Conservation (phyloP, 2,797 vertebrate species). For the Steatocranus sp. region DNA sequence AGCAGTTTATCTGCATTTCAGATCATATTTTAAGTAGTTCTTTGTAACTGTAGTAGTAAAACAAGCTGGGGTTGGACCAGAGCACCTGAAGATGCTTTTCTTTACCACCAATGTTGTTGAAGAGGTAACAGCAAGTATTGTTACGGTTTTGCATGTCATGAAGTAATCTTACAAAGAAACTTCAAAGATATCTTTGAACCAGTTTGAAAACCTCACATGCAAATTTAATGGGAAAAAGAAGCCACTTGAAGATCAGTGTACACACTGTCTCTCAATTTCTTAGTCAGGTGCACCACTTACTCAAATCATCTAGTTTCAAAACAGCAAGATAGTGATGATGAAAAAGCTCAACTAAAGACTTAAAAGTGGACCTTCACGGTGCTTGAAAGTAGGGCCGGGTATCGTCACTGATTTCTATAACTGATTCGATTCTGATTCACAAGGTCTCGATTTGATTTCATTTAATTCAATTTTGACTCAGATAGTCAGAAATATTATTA, state of each 20-base stretch:
- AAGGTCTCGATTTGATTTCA: background rate
- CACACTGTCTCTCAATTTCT: background rate
- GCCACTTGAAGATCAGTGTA: background rate
- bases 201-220: background rate
- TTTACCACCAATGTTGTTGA: background rate
- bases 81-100: background rate
- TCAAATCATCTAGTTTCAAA: background rate
- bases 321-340: background rate
- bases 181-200: background rate
- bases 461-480: background rate
- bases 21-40: background rate
- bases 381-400: background rate
- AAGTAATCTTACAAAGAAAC: background rate
- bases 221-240: background rate
- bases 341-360: background rate
- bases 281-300: accelerated
- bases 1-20: background rate
- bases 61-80: background rate
- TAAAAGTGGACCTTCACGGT: accelerated
- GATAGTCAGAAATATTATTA: background rate
- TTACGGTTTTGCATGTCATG: background rate
- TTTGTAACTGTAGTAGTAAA: background rate
- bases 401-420: background rate
- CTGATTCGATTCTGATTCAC: accelerated
- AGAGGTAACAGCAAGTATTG: background rate